phyloP scores from a whole-genome alignment of 2,113 vertebrate species.

The Beaufortia kweichowensis region DNA sequence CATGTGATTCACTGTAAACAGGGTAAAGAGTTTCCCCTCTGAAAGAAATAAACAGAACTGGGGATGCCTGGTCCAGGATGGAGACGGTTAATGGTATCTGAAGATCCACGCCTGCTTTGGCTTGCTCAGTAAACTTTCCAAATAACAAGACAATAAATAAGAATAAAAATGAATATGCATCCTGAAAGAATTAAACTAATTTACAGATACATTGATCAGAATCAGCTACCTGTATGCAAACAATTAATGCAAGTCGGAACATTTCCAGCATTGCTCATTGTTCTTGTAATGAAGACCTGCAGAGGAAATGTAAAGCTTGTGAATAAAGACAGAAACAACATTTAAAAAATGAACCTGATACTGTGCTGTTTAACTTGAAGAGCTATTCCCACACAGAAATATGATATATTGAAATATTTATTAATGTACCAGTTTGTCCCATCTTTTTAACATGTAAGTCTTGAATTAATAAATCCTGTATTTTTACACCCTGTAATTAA shows the following conservation, averaged over 20 bases:
- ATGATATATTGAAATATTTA: too few relatives aligned
- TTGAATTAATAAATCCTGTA: neutral
- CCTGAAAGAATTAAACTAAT: constrained; percentile 61
- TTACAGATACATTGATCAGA: constrained; percentile 18
- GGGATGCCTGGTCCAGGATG: constrained; percentile 55
- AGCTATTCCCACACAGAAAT: too few relatives aligned
- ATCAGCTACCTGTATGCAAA: constrained; percentile 58
- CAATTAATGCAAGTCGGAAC: constrained; percentile 72
- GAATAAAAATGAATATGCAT: constrained; percentile 60
- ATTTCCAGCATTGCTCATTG: constrained; percentile 69
- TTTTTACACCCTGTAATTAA: neutral
- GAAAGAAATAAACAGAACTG: constrained; percentile 62
- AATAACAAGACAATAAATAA: constrained; percentile 71
- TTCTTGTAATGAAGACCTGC: constrained; percentile 89
- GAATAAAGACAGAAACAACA: constrained; percentile 80
- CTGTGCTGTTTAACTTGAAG: neutral
- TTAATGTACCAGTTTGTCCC: too few relatives aligned
- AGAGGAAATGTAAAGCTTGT: constrained; percentile 94
- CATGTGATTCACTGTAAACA: constrained; percentile 75
- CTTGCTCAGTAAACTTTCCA: constrained; percentile 77
- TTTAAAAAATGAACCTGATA: constrained; percentile 7
- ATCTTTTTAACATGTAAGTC: neutral
- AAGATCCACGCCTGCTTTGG: constrained; percentile 72
- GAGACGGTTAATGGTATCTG: constrained; percentile 53
- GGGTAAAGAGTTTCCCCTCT: constrained; percentile 56